These are phyloP conservation scores for Apostichopus parvimensis DNA, from an alignment of 35 echinoderm and acorn worm genomes.

Conservation along the genomic window DNA sequence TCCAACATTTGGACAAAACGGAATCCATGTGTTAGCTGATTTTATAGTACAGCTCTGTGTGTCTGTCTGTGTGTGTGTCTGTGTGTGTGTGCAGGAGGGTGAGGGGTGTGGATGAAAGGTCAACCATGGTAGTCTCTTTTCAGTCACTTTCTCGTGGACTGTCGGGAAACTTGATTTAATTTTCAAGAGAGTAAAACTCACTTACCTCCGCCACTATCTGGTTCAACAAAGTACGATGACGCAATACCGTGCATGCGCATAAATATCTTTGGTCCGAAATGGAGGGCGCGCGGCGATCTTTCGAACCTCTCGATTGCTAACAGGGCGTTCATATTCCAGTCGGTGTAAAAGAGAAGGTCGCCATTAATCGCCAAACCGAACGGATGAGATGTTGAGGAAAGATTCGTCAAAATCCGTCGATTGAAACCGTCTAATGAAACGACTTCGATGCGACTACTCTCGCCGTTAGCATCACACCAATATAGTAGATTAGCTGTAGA, in stretches of 20 bases:
- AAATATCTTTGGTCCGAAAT: constrained; percentile 50
- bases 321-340: constrained; percentile 28
- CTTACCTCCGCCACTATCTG: not conserved
- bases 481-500: constrained; percentile 37
- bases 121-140: too few relatives aligned
- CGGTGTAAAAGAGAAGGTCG: constrained; percentile 37
- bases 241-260: constrained; percentile 55
- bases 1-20: too few relatives aligned
- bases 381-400: constrained; percentile 20
- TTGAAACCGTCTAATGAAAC: not conserved
- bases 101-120: too few relatives aligned
- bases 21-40: too few relatives aligned
- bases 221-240: constrained; percentile 14
- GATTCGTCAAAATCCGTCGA: constrained; percentile 18
- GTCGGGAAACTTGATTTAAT: not conserved
- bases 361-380: constrained; percentile 39
- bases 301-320: constrained; percentile 20
- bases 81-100: too few relatives aligned
- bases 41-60: too few relatives aligned
- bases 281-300: not conserved
- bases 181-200: not conserved
- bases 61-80: too few relatives aligned
- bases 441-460: constrained; percentile 30
- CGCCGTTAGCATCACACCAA: constrained; percentile 29
- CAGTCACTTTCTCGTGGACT: not conserved